Evolutionary conservation across 2,888 invertebrate genomes (phyloP).

Genomic region (Gnatocerus cornutus): DNA sequence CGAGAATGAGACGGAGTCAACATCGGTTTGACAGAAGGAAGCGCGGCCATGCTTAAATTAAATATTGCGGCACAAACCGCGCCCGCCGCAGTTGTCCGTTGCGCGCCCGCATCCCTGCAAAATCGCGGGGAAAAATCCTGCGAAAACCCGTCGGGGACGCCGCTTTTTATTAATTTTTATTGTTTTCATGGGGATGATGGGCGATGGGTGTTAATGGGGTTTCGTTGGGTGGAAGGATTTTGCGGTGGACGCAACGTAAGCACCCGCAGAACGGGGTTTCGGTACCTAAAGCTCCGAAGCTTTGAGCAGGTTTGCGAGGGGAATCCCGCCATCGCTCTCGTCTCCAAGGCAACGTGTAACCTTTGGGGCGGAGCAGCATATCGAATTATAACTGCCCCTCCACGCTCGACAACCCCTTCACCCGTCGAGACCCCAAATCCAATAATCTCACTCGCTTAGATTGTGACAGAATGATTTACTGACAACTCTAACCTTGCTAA

Average conservation of each 20-base stretch:
- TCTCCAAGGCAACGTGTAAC: constrained; percentile 66
- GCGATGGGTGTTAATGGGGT: no score
- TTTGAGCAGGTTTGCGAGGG: constrained; percentile 50
- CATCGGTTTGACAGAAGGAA: constrained; percentile 67
- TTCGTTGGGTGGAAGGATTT: no score
- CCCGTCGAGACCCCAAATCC: constrained; percentile 65
- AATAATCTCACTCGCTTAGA: constrained; percentile 69
- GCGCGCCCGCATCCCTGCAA: constrained; percentile 45
- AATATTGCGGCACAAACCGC: constrained; percentile 65
- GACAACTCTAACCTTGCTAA: constrained; percentile 67
- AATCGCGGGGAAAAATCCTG: no score
- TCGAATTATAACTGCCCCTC: constrained; percentile 59
- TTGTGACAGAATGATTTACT: constrained; percentile 68
- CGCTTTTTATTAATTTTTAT: no score
- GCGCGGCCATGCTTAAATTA: constrained; percentile 69
- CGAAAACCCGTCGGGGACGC: no score
- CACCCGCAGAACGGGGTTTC: constrained; percentile 7
- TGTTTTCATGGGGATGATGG: no score
- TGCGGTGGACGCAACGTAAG: no score
- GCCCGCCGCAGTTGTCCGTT: constrained; percentile 55
- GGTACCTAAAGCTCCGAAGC: constrained; percentile 46
- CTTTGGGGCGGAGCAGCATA: constrained; percentile 65
- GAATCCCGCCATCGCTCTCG: constrained; percentile 57
- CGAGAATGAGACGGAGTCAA: constrained; percentile 69
- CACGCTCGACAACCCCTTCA: constrained; percentile 46